Percentiles rank a stretch among this genome's conserved stretches.
Evolutionary conservation across 2,113 vertebrate species (phyloP).

Genomic region (Charadrius vociferus): DNA sequence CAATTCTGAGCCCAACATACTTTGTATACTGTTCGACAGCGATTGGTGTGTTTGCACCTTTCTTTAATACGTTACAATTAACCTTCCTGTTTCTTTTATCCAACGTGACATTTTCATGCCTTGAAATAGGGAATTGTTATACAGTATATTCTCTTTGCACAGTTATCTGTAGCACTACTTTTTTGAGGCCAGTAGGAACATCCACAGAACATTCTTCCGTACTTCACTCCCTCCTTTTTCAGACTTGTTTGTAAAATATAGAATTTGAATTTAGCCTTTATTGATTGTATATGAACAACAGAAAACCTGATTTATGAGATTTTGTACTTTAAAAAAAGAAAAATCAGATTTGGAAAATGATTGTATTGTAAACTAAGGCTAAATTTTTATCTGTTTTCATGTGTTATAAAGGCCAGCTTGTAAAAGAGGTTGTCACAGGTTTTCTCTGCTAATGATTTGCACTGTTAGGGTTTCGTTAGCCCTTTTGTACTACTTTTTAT

Average conservation of each 20-base stretch:
- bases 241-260: constrained; percentile 93
- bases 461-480: constrained; percentile 85
- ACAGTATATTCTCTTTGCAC: constrained; percentile 80
- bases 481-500: constrained; percentile 83
- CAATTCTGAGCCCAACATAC: constrained; percentile 84
- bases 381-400: constrained; percentile 89
- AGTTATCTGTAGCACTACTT: constrained; percentile 92
- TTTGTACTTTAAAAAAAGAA: constrained; percentile 88
- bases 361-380: constrained; percentile 98
- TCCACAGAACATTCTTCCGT: constrained; percentile 83
- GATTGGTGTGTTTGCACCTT: constrained; percentile 74
- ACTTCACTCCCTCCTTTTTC: constrained; percentile 88
- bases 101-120: constrained; percentile 79
- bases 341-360: constrained; percentile 92
- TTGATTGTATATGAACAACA: constrained; percentile 97
- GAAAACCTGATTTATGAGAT: constrained; percentile 94
- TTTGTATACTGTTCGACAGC: constrained; percentile 79
- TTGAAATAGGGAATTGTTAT: constrained; percentile 82
- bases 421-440: constrained; percentile 91
- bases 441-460: constrained; percentile 91
- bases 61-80: constrained; percentile 76
- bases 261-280: constrained; percentile 94
- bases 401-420: constrained; percentile 89
- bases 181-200: constrained; percentile 90
- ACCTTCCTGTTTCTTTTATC: constrained; percentile 76